phyloP scores from a whole-genome alignment of 2,888 invertebrate species.

The Anticlea derivata region DNA sequence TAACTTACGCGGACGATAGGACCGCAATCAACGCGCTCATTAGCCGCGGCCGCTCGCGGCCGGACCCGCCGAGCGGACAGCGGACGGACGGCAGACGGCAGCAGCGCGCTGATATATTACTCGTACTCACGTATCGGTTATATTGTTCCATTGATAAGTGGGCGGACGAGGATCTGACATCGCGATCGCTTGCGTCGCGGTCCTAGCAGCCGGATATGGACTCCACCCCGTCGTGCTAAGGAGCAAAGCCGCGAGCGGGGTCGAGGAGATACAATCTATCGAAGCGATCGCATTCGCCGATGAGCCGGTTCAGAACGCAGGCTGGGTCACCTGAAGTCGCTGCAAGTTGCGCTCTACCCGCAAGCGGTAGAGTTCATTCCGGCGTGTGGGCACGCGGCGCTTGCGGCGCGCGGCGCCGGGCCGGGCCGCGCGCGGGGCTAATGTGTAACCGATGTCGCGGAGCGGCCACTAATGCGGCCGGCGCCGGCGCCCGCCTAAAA shows the following conservation, averaged over 20 bases:
- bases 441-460: slow-evolving; percentile 70
- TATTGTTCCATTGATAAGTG: slow-evolving; percentile 76
- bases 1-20: slow-evolving; percentile 34
- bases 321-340: neutral
- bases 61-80: slow-evolving; percentile 44
- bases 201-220: neutral
- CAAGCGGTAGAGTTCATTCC: neutral
- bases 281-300: neutral
- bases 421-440: slow-evolving; percentile 40
- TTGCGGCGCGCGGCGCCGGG: neutral
- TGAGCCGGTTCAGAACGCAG: neutral
- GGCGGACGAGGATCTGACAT: slow-evolving; percentile 55
- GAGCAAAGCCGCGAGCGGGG: neutral
- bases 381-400: neutral
- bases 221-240: neutral
- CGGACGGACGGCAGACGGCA: slow-evolving; percentile 45
- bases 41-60: slow-evolving; percentile 41
- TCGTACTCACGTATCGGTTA: slow-evolving; percentile 70
- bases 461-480: slow-evolving; percentile 73
- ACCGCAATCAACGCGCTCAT: slow-evolving; percentile 25
- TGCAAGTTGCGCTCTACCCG: slow-evolving; percentile 21
- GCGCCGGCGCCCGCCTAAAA: slow-evolving; percentile 81
- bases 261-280: slow-evolving; percentile 11
- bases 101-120: slow-evolving; percentile 64
- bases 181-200: slow-evolving; percentile 27